Evolutionary conservation across 23 tunicate genomes (phyloP).

Genomic region (Trididemnum nubilum): DNA sequence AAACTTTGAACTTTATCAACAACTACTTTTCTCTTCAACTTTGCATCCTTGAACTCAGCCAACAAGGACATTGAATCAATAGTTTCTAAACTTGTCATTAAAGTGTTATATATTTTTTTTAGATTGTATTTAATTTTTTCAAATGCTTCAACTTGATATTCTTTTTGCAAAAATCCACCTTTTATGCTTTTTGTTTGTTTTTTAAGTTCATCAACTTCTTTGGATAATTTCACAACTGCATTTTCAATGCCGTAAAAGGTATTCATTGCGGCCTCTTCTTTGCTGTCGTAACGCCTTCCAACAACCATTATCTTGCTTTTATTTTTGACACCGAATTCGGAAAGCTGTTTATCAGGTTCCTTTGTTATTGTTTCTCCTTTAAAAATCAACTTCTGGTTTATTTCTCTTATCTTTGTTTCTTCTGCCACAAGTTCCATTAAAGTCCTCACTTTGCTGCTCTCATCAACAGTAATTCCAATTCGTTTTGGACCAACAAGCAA

Average conservation of each 20-base stretch:
- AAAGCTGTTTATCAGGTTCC: conserved; percentile 39
- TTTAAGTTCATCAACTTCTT: not conserved
- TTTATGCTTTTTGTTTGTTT: conserved; percentile 33
- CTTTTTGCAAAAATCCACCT: conserved; percentile 47
- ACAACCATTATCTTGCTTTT: conserved; percentile 61
- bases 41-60: conserved; percentile 49
- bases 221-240: not conserved
- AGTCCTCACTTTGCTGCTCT: conserved; percentile 18
- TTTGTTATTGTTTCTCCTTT: conserved; percentile 55
- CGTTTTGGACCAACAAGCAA: conserved; percentile 42
- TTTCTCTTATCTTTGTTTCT: conserved; percentile 18
- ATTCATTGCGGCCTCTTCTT: conserved; percentile 49
- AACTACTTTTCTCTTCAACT: conserved; percentile 38
- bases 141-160: conserved; percentile 22
- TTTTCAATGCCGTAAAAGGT: conserved; percentile 33
- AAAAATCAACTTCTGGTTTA: conserved; percentile 51
- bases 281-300: conserved; percentile 56
- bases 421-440: conserved; percentile 42
- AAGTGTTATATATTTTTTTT: not conserved
- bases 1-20: conserved; percentile 36
- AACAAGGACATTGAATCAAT: conserved; percentile 38
- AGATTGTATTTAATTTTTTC: conserved; percentile 34
- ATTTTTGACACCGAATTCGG: conserved; percentile 34
- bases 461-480: conserved; percentile 5
- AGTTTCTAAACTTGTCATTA: conserved; percentile 48